Percentiles rank a stretch among this genome's conserved stretches.
phyloP scores from a whole-genome alignment of 2,113 vertebrate species.

The Corydoras sp. region DNA sequence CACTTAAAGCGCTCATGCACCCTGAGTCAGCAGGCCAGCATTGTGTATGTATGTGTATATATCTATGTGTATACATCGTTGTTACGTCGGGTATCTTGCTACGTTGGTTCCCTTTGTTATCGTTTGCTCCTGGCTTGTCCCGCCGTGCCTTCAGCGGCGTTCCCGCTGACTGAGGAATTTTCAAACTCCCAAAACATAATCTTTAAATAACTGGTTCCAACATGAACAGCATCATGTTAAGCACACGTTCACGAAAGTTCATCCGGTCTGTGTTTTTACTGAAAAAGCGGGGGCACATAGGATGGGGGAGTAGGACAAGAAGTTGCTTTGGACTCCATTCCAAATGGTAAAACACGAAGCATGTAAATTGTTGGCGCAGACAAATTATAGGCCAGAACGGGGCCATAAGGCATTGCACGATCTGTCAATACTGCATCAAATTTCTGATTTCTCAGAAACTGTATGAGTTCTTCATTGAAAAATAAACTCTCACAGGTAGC shows the following conservation, averaged over 20 bases:
- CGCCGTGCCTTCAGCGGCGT: no score
- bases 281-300: slow-evolving; percentile 63
- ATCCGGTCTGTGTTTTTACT: slow-evolving; percentile 68
- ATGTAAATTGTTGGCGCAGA: slow-evolving; percentile 56
- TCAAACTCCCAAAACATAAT: slow-evolving; percentile 55
- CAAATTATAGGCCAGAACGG: slow-evolving; percentile 55
- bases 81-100: no score
- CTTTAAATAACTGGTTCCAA: slow-evolving; percentile 62
- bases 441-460: slow-evolving; percentile 36
- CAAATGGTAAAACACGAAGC: slow-evolving; percentile 58
- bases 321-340: slow-evolving; percentile 52
- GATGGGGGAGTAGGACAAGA: slow-evolving; percentile 65
- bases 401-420: slow-evolving; percentile 54
- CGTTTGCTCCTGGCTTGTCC: no score
- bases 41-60: no score
- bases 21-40: no score
- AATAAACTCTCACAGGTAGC: slow-evolving; percentile 62
- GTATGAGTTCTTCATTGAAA: slow-evolving; percentile 51
- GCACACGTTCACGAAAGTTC: slow-evolving; percentile 68
- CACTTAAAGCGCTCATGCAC: no score
- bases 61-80: no score
- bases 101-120: no score
- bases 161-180: no score
- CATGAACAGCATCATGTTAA: slow-evolving; percentile 64
- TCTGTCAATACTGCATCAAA: slow-evolving; percentile 67